Base-by-base conservation (phyloP, 2,113 vertebrate species). In the Ondatra zibethicus region DNA sequence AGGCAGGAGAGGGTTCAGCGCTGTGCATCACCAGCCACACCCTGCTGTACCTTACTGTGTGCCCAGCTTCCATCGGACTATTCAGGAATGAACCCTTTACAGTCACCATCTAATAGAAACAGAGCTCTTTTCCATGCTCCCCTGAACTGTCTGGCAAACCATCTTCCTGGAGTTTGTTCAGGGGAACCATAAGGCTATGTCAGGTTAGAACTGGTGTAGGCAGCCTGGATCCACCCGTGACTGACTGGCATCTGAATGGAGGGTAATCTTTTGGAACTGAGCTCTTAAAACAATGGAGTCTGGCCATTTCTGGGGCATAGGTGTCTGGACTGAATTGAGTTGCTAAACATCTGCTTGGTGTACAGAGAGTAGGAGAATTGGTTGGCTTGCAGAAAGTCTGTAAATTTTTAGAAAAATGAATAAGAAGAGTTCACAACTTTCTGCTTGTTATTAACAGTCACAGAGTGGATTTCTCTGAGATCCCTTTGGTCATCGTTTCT, bases 361-460 rank as follows among this genome's bases (percentile, higher is more conserved):
- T 72, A 21, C 27, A 33, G 63, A 78, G 42, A 63, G n/a, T 39
- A 76, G 85, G 9, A 47, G 25, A 68, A 33, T 27, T 89, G 25
- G 16, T 45, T 45, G 63, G 21, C 25, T 50, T 80, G 65, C 89
- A 36, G 42, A 61, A 82, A 78, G 93, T 21, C 25, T 76, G 52
- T 1, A 63, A 3, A 3, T 55, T 75, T 66, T 90, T 29, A 39
- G 21, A 86, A 19, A 31, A n/a, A 6, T 63, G 47, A 47, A 25
- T 25, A 61, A 90, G 55, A 94, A 10, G 13, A 75, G 1, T 3
- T 91, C 7, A 21, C 23, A 55, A 50, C 91, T 80, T 80, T 75
- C 9, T 87, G 29, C 80, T 91, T 92, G 52, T 33, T n/a, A 61
- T 89, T 84, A 81, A 70, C 16, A 91, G 70, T 87, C n/a, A 86